phyloP scores from a whole-genome alignment of 2,888 invertebrate species.

The Drosophila greeni region DNA sequence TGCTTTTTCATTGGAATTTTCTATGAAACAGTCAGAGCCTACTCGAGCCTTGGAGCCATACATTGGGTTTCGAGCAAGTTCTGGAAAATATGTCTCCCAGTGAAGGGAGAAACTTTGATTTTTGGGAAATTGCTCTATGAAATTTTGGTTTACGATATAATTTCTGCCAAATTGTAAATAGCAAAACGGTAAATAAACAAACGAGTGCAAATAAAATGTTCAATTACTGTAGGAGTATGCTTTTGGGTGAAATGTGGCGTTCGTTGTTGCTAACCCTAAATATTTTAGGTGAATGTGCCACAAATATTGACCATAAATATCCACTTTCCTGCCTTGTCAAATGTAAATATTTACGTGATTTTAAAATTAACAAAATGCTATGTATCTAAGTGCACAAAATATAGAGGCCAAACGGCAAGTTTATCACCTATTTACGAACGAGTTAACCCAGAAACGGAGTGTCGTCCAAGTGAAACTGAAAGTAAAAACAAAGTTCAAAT shows the following conservation, averaged over 20 bases:
- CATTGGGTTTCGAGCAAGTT: background rate
- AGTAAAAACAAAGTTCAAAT: constrained; percentile 24
- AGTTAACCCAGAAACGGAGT: constrained; percentile 11
- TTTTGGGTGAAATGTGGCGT: background rate
- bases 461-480: constrained; percentile 14
- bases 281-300: background rate
- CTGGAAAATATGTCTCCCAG: background rate
- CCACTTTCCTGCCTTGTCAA: background rate
- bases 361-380: background rate
- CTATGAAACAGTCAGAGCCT: constrained; percentile 39
- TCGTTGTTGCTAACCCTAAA: too few relatives aligned
- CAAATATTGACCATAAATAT: background rate
- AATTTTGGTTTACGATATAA: background rate
- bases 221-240: background rate
- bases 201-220: background rate
- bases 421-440: background rate
- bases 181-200: background rate
- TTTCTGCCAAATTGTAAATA: background rate
- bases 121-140: too few relatives aligned
- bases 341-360: background rate
- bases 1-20: too few relatives aligned
- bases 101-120: background rate
- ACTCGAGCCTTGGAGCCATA: constrained; percentile 18
- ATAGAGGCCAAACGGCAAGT: background rate
- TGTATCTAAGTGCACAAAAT: background rate